Conservation (phyloP, 2,113 vertebrate species). For the Ardeotis arabs region DNA sequence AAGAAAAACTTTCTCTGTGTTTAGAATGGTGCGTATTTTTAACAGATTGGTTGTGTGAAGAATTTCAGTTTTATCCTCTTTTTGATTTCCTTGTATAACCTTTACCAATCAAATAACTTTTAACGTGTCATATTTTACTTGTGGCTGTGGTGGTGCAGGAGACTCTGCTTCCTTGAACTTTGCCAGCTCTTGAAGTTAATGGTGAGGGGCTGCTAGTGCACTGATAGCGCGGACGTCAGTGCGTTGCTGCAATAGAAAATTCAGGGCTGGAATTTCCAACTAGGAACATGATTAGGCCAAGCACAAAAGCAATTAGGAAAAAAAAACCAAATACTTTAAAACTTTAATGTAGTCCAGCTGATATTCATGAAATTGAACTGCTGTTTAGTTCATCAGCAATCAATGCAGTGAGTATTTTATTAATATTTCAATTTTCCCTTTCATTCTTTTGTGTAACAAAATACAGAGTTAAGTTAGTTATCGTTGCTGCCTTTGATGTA, state of each 20-base stretch:
- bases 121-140: fast-evolving
- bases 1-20: neutral
- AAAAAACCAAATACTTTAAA: conserved; percentile 23
- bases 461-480: neutral
- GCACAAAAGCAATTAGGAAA: conserved; percentile 40
- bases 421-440: conserved; percentile 53
- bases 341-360: conserved; percentile 29
- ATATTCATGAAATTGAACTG: neutral
- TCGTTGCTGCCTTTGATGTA: neutral
- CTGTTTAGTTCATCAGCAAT: conserved; percentile 49
- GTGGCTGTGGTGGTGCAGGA: neutral
- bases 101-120: neutral
- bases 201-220: neutral
- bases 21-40: neutral
- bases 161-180: neutral
- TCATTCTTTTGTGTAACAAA: conserved; percentile 38
- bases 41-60: neutral
- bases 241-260: neutral
- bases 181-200: neutral
- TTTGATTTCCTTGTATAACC: neutral
- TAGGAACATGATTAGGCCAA: conserved; percentile 1
- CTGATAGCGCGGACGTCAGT: neutral
- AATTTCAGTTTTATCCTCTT: neutral
- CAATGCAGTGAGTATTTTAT: conserved; percentile 42
- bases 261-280: neutral